These are phyloP conservation scores for Drosophila pseudoobscura DNA, from an alignment of 1,140 invertebrate genomes.

Conservation along the genomic window DNA sequence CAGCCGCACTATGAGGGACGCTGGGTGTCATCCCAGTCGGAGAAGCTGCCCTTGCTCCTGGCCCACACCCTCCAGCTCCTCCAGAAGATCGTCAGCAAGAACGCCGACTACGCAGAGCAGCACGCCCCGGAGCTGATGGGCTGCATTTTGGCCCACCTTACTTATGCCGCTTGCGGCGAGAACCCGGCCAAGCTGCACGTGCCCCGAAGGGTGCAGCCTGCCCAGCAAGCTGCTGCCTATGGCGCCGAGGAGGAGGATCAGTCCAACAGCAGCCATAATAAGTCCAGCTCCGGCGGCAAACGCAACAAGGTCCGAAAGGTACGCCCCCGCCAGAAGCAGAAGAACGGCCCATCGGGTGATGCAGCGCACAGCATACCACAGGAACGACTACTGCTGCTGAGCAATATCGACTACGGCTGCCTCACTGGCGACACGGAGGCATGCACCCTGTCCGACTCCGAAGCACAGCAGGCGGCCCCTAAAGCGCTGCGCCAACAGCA, in stretches of 20 bases:
- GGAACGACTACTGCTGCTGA: conserved; percentile 43
- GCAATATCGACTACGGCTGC: conserved; percentile 39
- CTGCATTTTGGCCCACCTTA: conserved; percentile 84
- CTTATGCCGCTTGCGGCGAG: conserved; percentile 83
- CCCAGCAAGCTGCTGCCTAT: conserved; percentile 84
- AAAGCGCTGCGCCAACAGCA: conserved; percentile 59
- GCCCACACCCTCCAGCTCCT: conserved; percentile 52
- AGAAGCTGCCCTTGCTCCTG: conserved; percentile 31
- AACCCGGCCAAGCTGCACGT: conserved; percentile 74
- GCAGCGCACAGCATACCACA: conserved; percentile 1
- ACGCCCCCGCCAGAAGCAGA: conserved; percentile 80
- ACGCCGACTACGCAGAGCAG: conserved; percentile 29
- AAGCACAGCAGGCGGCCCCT: conserved; percentile 43
- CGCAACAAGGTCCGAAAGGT: conserved; percentile 74
- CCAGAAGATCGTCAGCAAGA: conserved; percentile 34
- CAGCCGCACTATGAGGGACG: conserved; percentile 45
- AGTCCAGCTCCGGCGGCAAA: conserved; percentile 69
- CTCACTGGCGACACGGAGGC: conserved; percentile 84
- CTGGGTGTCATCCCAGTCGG: conserved; percentile 29
- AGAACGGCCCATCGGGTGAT: conserved; percentile 41
- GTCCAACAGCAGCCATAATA: conserved; percentile 62
- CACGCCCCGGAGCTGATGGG: conserved; percentile 85
- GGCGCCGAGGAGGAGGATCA: conserved; percentile 57
- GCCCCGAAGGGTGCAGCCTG: conserved; percentile 84
- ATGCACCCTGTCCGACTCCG: conserved; percentile 75